Conservation (phyloP, 2,113 vertebrate genomes). For the Triplophysa rosa region DNA sequence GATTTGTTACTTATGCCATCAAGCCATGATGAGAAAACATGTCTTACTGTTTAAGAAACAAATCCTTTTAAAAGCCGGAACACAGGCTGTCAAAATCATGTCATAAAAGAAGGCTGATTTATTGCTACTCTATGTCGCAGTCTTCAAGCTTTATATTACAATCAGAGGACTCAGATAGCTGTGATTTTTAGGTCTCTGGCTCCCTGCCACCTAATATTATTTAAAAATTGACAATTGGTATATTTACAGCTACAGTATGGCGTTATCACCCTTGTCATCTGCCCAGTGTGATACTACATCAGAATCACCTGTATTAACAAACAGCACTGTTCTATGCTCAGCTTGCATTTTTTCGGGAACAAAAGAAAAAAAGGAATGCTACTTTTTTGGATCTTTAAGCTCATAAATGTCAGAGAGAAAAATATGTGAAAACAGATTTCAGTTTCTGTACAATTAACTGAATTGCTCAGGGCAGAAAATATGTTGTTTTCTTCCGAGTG, state of each 20-base stretch:
- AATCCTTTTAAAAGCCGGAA: slow-evolving; percentile 24
- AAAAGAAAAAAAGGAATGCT: neutral
- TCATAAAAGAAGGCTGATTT: slow-evolving; percentile 5
- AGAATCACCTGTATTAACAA: slow-evolving; percentile 1
- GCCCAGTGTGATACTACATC: slow-evolving; percentile 38
- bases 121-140: neutral
- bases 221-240: slow-evolving; percentile 51
- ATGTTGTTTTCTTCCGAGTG: too few relatives aligned
- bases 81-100: slow-evolving; percentile 17
- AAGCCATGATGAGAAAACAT: neutral
- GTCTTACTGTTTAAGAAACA: slow-evolving; percentile 4
- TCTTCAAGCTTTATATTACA: neutral
- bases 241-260: slow-evolving; percentile 33
- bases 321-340: neutral
- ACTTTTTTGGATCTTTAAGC: neutral
- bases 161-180: neutral
- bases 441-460: too few relatives aligned
- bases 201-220: slow-evolving; percentile 23
- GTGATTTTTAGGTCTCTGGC: neutral
- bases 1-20: slow-evolving; percentile 8
- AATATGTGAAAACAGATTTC: too few relatives aligned
- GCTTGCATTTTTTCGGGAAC: neutral
- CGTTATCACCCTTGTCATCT: slow-evolving; percentile 52
- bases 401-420: neutral
- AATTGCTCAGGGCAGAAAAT: too few relatives aligned